These are phyloP conservation scores for Dendrolimus kikuchii DNA, from an alignment of 1,140 invertebrate genomes.

Conservation along the genomic window DNA sequence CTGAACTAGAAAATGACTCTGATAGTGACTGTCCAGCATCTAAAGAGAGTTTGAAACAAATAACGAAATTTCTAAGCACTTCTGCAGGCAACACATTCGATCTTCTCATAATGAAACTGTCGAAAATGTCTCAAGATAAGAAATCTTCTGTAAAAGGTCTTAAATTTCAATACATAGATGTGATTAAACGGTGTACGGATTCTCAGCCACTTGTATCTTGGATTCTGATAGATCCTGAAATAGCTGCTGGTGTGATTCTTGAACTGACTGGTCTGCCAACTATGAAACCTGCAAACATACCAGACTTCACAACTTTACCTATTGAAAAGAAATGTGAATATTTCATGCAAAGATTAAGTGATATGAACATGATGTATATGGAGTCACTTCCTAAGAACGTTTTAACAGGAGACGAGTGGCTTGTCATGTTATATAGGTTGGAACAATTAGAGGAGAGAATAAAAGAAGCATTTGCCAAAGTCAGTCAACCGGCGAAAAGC, in stretches of 20 bases:
- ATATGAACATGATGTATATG: conserved; percentile 56
- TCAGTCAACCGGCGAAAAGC: conserved; percentile 25
- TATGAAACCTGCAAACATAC: conserved; percentile 36
- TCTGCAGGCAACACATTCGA: conserved; percentile 51
- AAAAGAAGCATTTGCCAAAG: conserved; percentile 40
- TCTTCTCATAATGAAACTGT: conserved; percentile 51
- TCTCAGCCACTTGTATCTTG: conserved; percentile 45
- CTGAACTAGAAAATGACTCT: conserved; percentile 22
- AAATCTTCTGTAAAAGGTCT: conserved; percentile 45
- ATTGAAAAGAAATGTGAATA: conserved; percentile 46
- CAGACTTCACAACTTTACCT: conserved; percentile 35
- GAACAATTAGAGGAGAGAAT: conserved; percentile 55
- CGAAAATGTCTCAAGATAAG: conserved; percentile 45
- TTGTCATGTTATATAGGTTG: conserved; percentile 56
- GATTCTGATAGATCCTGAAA: conserved; percentile 48
- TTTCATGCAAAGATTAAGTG: conserved; percentile 46
- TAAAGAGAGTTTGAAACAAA: conserved; percentile 41
- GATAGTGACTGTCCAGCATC: conserved; percentile 39
- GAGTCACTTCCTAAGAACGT: conserved; percentile 50
- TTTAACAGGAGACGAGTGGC: conserved; percentile 55
- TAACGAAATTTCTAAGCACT: conserved; percentile 42
- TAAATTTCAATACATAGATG: conserved; percentile 55
- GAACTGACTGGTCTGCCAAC: conserved; percentile 43
- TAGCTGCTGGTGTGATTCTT: conserved; percentile 43
- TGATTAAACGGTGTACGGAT: conserved; percentile 42